Conservation (phyloP, 1,140 invertebrate genomes). For the Aphelinus atriplicis region DNA sequence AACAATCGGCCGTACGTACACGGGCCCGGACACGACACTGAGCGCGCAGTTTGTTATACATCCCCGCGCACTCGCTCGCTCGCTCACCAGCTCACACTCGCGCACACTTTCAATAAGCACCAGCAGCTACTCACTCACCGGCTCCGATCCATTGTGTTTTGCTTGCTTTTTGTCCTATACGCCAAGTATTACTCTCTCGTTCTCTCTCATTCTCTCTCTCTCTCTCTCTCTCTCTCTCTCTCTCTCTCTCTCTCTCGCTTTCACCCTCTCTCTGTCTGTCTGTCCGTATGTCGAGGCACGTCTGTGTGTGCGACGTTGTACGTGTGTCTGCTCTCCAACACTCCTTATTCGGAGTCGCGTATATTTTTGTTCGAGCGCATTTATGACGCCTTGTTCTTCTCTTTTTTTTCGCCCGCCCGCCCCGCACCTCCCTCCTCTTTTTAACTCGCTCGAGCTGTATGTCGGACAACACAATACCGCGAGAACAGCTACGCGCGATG, state of each 20-base stretch:
- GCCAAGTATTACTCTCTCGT: not conserved
- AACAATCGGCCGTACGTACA: slow-evolving; percentile 50
- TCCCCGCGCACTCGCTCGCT: not conserved
- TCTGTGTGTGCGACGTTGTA: not conserved
- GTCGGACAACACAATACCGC: too few relatives aligned
- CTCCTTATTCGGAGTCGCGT: not conserved
- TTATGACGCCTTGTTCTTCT: slow-evolving; percentile 3
- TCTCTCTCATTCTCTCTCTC: slow-evolving; percentile 17
- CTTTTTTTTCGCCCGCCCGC: not conserved
- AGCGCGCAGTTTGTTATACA: slow-evolving; percentile 17
- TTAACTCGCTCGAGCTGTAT: too few relatives aligned
- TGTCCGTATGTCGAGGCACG: not conserved
- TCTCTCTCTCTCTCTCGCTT: slow-evolving; percentile 21
- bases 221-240: slow-evolving; percentile 18
- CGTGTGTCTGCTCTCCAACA: not conserved
- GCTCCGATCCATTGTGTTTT: not conserved
- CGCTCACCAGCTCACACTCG: too few relatives aligned
- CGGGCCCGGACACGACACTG: not conserved
- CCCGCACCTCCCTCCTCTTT: too few relatives aligned
- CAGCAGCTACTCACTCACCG: too few relatives aligned
- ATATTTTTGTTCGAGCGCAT: slow-evolving; percentile 26
- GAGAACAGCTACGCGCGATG: not conserved
- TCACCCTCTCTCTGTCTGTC: slow-evolving; percentile 19
- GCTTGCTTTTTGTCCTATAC: slow-evolving; percentile 9
- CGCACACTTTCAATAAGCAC: not conserved